Conservation (phyloP, 2,888 invertebrate genomes). For the Drosophila parthenogenetica region DNA sequence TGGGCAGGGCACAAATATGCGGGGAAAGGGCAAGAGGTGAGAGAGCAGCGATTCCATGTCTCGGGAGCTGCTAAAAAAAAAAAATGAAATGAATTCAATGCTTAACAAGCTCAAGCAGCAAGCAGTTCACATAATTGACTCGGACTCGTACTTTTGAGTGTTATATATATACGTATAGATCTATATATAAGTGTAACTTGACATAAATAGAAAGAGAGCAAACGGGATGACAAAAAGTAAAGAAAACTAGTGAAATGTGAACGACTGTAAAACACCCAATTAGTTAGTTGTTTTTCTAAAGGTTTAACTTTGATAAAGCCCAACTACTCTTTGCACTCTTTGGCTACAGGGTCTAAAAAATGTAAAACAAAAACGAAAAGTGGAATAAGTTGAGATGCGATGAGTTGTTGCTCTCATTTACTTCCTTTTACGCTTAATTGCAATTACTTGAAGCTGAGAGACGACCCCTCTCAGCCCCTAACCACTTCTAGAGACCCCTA, state of each 20-base stretch:
- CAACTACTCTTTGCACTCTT: not conserved
- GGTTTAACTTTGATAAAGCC: not conserved
- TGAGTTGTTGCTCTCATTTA: conserved; percentile 48
- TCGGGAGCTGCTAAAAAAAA: conserved; percentile 41
- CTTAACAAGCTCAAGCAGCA: conserved; percentile 74
- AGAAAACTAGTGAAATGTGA: not conserved
- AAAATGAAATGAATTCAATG: conserved; percentile 25
- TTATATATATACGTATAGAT: conserved; percentile 22
- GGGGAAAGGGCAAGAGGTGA: conserved; percentile 33
- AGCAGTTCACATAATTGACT: conserved; percentile 70
- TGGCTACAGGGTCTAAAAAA: not conserved
- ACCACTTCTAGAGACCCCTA: too few species aligned
- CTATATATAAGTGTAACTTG: conserved; percentile 4
- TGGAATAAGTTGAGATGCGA: conserved; percentile 21
- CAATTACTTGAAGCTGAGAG: conserved; percentile 69
- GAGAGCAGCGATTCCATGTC: conserved; percentile 37
- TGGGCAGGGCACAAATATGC: not conserved
- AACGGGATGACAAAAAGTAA: conserved; percentile 18
- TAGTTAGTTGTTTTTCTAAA: not conserved
- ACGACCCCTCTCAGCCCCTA: not conserved
- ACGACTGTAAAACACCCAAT: not conserved
- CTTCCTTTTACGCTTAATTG: conserved; percentile 74
- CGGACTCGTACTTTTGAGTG: conserved; percentile 61
- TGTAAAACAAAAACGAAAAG: conserved; percentile 25
- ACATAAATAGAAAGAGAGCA: conserved; percentile 7